Percentiles rank a stretch among this genome's conserved stretches.
These are phyloP conservation scores for Sinodicranocentrus sp. DNA, from an alignment of 2,888 invertebrate species.

Conservation along the genomic window DNA sequence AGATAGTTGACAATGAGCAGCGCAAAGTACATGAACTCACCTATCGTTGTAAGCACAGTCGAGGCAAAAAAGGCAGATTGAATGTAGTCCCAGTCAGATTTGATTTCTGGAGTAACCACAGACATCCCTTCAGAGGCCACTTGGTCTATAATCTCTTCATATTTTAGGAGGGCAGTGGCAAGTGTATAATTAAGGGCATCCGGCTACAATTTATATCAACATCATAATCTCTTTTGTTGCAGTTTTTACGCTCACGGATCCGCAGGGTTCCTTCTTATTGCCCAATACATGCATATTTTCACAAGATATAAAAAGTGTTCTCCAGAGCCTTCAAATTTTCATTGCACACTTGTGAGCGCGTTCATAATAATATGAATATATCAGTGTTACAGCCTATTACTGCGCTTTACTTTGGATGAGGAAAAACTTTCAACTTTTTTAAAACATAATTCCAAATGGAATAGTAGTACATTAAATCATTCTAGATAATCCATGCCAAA, in stretches of 20 bases:
- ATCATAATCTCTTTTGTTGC: neutral
- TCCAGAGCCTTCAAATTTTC: too few relatives aligned
- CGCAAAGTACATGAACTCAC: too few relatives aligned
- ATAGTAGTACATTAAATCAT: constrained; percentile 56
- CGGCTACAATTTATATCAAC: constrained; percentile 41
- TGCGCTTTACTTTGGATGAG: too few relatives aligned
- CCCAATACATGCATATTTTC: too few relatives aligned
- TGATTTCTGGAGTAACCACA: constrained; percentile 78
- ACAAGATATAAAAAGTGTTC: too few relatives aligned
- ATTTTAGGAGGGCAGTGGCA: constrained; percentile 77
- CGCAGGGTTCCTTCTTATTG: too few relatives aligned
- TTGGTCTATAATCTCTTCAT: constrained; percentile 83
- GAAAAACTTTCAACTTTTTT: constrained; percentile 34
- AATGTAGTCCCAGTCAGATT: constrained; percentile 85
- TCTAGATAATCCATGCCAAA: constrained; percentile 59
- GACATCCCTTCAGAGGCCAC: constrained; percentile 85
- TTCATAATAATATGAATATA: too few relatives aligned
- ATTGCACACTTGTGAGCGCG: too few relatives aligned
- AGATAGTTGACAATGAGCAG: too few relatives aligned
- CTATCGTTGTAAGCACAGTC: constrained; percentile 94
- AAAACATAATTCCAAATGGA: constrained; percentile 29
- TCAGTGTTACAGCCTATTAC: too few relatives aligned
- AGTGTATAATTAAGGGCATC: constrained; percentile 75
- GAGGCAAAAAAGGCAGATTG: constrained; percentile 94
- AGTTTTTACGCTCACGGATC: neutral